Percentiles rank a stretch among this genome's conserved stretches.
Conservation (phyloP, 1,140 invertebrate species). For the Drosophila kohkoa region DNA sequence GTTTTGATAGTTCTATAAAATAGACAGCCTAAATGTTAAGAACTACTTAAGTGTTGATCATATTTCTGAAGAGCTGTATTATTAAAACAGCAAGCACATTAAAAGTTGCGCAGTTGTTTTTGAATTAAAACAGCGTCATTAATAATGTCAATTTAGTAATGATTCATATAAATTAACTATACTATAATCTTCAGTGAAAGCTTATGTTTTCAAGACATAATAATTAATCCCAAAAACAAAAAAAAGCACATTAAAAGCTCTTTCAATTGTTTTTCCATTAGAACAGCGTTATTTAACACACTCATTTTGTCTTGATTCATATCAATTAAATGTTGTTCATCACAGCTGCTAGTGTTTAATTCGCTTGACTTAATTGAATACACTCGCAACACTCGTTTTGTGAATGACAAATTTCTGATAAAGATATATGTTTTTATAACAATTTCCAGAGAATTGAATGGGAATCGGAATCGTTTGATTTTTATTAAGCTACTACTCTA, state of each 20-base stretch:
- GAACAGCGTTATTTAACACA: neutral
- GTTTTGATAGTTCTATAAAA: too few species aligned
- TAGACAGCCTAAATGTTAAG: too few species aligned
- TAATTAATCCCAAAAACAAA: too few species aligned
- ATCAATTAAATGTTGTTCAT: conserved; percentile 1
- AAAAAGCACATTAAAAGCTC: neutral
- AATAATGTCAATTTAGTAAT: too few species aligned
- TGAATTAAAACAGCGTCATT: too few species aligned
- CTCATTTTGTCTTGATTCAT: conserved; percentile 5
- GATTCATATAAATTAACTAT: too few species aligned
- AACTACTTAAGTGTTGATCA: too few species aligned
- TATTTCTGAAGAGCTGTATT: too few species aligned
- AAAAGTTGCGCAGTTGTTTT: too few species aligned
- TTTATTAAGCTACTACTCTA: neutral
- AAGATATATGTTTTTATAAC: neutral
- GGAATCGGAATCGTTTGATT: neutral
- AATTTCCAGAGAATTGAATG: neutral
- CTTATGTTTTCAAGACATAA: too few species aligned
- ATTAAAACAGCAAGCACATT: too few species aligned
- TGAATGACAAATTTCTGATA: neutral
- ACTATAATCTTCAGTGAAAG: too few species aligned
- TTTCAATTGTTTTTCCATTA: neutral
- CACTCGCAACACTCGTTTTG: conserved; percentile 2
- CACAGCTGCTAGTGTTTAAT: neutral
- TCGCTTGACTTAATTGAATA: neutral